Base-by-base conservation (phyloP, 1,140 invertebrate genomes). In the Idris sp. region DNA sequence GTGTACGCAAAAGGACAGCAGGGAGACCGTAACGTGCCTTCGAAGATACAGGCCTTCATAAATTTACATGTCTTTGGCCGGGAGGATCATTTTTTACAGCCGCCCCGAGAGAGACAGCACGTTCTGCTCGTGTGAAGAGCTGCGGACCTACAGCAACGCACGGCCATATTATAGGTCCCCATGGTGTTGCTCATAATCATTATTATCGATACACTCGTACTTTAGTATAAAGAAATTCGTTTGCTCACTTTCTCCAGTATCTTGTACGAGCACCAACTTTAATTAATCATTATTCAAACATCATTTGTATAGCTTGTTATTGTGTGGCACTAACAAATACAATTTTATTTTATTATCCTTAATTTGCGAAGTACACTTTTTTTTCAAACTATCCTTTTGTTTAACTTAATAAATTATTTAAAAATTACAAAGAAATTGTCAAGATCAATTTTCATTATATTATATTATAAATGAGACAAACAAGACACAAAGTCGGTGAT, bases 31-130 rank as follows among this genome's bases (percentile, higher is more conserved):
- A 43, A 19, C 62, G 65, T 53, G 65, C n/a, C 69, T 58, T 71
- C 40, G 73, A 74, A 75, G 74, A 76, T 65, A 78, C 62, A 74
- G 72, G 79, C 81, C 81, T 86, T 83, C 82, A 85, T 86, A 86
- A 86, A 86, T 85, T 86, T 84, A 82, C 84, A 85, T 85, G 83
- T 86, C 84, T 84, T 85, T 83, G 82, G 81, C 77, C 78, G 80
- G 81, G 77, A 84, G 83, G 80, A 86, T 86, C 81, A 85, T 86
- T 86, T 86, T 86, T 86, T 85, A 86, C 76, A 79, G 76, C 65
- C 79, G 76, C 80, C 81, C 82, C 76, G 77, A 80, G 79, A 71
- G 71, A 72, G 49, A 67, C 61, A 33, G 56, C 8, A 54, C 22
- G n/a, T n/a, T 48, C 43, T 58, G 65, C 48, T 65, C 48, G 64